phyloP scores from a whole-genome alignment of 2,888 invertebrate genomes.

The Uloborus plumipes region DNA sequence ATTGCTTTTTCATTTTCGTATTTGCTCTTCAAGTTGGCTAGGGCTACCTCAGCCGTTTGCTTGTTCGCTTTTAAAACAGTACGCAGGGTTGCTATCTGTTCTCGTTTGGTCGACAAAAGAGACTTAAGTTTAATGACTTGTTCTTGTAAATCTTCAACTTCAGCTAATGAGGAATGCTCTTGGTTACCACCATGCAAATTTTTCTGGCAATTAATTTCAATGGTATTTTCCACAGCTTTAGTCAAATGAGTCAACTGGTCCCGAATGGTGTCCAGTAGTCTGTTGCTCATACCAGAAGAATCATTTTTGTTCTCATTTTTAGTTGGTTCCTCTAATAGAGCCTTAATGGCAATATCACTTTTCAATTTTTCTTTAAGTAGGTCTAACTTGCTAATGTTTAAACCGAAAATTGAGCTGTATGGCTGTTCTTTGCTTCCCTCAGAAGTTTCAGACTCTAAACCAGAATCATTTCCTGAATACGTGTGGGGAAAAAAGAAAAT shows the following conservation, averaged over 20 bases:
- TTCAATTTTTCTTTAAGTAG: conserved; percentile 61
- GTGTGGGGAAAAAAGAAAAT: not conserved
- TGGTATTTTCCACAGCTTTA: conserved; percentile 89
- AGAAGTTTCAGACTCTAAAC: conserved; percentile 12
- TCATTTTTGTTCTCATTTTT: conserved; percentile 73
- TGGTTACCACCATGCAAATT: conserved; percentile 40
- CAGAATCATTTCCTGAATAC: conserved; percentile 27
- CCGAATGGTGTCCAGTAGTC: conserved; percentile 89
- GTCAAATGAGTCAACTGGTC: conserved; percentile 92
- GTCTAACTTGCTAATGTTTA: conserved; percentile 51
- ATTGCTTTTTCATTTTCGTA: conserved; percentile 98
- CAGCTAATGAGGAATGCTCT: conserved; percentile 76
- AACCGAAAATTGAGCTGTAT: conserved; percentile 39
- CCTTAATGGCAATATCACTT: conserved; percentile 51
- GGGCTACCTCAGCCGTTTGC: conserved; percentile 96
- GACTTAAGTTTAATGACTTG: conserved; percentile 95
- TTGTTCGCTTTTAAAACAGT: conserved; percentile 99
- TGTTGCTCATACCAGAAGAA: conserved; percentile 86
- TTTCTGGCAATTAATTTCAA: conserved; percentile 76
- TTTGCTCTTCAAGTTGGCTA: conserved; percentile 97
- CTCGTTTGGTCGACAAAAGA: conserved; percentile 93
- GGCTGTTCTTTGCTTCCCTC: conserved; percentile 44
- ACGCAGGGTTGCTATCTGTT: conserved; percentile 96
- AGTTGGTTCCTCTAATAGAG: conserved; percentile 70
- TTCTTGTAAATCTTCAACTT: conserved; percentile 89